Conservation (phyloP, 2,113 vertebrate species). For the Petaurus breviceps region DNA sequence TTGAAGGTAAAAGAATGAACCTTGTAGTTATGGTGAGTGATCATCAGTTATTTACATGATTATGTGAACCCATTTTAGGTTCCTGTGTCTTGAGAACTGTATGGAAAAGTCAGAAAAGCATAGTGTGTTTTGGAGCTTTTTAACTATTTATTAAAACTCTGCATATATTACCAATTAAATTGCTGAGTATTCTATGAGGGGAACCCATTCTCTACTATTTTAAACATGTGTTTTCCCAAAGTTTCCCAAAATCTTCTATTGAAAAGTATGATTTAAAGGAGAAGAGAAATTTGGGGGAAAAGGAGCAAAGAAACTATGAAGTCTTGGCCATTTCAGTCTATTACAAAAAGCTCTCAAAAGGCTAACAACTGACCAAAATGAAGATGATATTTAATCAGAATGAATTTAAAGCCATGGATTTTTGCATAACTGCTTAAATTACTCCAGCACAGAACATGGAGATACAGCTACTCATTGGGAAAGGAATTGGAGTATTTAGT, state of each 20-base stretch:
- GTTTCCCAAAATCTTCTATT: not conserved
- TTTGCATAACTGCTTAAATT: not conserved
- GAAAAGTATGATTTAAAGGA: not conserved
- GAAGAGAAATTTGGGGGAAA: not conserved
- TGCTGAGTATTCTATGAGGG: not conserved
- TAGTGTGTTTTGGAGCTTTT: not conserved
- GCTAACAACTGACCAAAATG: not conserved
- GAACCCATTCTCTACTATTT: not conserved
- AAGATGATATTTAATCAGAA: not conserved
- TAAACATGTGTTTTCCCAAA: not conserved
- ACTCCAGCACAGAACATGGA: not conserved
- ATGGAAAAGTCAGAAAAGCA: not conserved
- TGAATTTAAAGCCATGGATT: not conserved
- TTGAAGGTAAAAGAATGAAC: not conserved
- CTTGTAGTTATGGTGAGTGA: not conserved
- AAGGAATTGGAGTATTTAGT: not conserved
- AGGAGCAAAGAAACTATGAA: not conserved
- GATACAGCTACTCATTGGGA: not conserved
- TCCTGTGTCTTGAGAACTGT: not conserved
- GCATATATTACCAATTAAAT: not conserved
- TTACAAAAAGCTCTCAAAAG: no score
- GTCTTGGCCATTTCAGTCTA: fast-evolving
- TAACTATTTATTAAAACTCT: not conserved
- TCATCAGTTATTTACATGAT: not conserved
- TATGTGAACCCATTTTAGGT: not conserved